phyloP scores from a whole-genome alignment of 2,888 invertebrate species.

The Agrochola lota region DNA sequence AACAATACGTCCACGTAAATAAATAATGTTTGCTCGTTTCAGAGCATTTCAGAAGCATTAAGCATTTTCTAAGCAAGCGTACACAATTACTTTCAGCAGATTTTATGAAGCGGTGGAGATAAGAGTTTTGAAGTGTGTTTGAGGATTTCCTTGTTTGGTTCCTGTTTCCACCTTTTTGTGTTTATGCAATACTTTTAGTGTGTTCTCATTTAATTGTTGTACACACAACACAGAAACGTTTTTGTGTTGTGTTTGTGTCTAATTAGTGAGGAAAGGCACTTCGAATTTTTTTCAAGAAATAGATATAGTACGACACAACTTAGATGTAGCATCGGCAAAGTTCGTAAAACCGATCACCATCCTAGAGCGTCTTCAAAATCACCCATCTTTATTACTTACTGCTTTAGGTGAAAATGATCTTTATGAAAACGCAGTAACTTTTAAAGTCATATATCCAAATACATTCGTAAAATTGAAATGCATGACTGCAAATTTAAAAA shows the following conservation, averaged over 20 bases:
- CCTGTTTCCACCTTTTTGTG: conserved; percentile 27
- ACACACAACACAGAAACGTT: neutral
- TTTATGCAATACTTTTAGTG: conserved; percentile 20
- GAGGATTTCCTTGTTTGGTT: conserved; percentile 28
- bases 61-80: conserved; percentile 48
- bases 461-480: too few species aligned
- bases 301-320: too few species aligned
- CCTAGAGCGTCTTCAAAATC: too few species aligned
- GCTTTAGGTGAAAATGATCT: too few species aligned
- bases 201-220: conserved; percentile 8
- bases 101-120: conserved; percentile 46
- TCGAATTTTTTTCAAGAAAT: neutral
- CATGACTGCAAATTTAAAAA: too few species aligned
- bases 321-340: too few species aligned
- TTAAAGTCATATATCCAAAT: too few species aligned
- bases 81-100: conserved; percentile 47
- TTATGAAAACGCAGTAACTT: too few species aligned
- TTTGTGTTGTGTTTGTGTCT: neutral
- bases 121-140: conserved; percentile 41
- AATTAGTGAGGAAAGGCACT: neutral
- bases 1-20: conserved; percentile 49
- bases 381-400: too few species aligned
- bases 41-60: conserved; percentile 37
- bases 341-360: too few species aligned
- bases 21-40: conserved; percentile 55